Evolutionary conservation across 2,888 invertebrate genomes (phyloP).

Genomic region (Pasiphila rectangulata): DNA sequence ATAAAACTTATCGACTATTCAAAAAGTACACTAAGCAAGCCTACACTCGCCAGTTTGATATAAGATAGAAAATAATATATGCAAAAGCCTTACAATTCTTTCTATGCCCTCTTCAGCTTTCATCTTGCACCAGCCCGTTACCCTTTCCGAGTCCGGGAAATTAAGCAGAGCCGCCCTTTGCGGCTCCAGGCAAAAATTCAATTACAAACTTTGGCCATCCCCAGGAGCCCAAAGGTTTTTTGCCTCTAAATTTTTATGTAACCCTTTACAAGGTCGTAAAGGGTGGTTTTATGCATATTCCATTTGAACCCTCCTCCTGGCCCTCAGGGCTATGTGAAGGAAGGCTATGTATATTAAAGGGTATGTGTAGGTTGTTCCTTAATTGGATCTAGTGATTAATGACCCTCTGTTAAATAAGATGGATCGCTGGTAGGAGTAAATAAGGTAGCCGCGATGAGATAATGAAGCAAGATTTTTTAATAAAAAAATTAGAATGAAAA

Average conservation of each 20-base stretch:
- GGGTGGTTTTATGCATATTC: constrained; percentile 77
- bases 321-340: constrained; percentile 46
- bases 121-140: constrained; percentile 40
- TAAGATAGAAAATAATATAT: constrained; percentile 27
- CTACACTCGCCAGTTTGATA: no score
- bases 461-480: no score
- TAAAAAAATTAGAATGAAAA: no score
- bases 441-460: no score
- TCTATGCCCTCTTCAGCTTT: constrained; percentile 25
- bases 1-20: no score
- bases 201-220: constrained; percentile 78
- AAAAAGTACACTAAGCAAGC: no score
- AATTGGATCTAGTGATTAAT: constrained; percentile 40
- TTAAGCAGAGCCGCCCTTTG: constrained; percentile 77
- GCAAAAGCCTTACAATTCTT: neutral
- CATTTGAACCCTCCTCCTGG: constrained; percentile 57
- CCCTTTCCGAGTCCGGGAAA: constrained; percentile 74
- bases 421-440: no score
- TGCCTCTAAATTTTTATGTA: constrained; percentile 76
- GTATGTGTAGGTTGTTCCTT: constrained; percentile 38
- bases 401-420: neutral
- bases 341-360: constrained; percentile 39
- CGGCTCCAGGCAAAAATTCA: constrained; percentile 80
- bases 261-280: constrained; percentile 78
- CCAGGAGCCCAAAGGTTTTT: constrained; percentile 76